phyloP scores from a whole-genome alignment of 2,888 invertebrate genomes.

The Lamellibrachia satsuma region DNA sequence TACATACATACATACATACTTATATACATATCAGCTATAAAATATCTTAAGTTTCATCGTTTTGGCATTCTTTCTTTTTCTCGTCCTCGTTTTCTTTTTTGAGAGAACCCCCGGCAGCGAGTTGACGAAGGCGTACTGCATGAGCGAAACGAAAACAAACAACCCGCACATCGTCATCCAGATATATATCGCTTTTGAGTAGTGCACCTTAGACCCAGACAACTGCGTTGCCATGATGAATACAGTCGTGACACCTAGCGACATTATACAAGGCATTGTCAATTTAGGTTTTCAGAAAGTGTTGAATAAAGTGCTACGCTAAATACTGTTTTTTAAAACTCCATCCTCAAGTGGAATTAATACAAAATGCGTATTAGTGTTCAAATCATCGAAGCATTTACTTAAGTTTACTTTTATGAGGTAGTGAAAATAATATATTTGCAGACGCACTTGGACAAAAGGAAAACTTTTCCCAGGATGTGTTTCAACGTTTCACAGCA shows the following conservation, averaged over 20 bases:
- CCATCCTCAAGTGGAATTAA: too few species aligned
- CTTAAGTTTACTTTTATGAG: too few species aligned
- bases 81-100: neutral
- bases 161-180: constrained; percentile 18
- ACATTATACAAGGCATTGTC: constrained; percentile 23
- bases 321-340: too few species aligned
- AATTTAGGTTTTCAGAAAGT: too few species aligned
- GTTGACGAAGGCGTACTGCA: constrained; percentile 20
- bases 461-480: too few species aligned
- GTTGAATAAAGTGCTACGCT: too few species aligned
- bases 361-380: too few species aligned
- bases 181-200: constrained; percentile 26
- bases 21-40: neutral
- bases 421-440: too few species aligned
- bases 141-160: neutral
- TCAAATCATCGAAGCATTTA: too few species aligned
- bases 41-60: neutral
- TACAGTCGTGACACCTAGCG: constrained; percentile 40
- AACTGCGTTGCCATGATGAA: constrained; percentile 38
- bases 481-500: too few species aligned
- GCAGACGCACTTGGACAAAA: too few species aligned
- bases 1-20: too few species aligned
- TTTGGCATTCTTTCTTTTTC: neutral
- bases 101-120: neutral
- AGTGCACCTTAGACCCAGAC: constrained; percentile 33